Evolutionary conservation across 2,888 invertebrate genomes (phyloP).

Genomic region (Ferrisia virgata): DNA sequence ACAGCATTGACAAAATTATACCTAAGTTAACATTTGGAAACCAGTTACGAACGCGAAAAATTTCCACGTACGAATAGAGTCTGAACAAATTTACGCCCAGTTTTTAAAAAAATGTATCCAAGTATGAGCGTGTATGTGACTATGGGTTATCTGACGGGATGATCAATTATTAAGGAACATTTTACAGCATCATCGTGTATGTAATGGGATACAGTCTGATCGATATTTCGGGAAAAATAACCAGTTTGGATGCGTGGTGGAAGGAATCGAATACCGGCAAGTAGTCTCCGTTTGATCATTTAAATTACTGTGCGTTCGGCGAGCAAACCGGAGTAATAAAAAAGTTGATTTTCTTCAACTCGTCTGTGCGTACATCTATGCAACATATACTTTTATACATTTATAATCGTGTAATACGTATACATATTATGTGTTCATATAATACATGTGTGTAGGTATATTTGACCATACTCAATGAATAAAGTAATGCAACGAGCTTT

Average conservation of each 20-base stretch:
- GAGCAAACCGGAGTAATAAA: not conserved
- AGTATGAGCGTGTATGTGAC: not conserved
- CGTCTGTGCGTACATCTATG: no score
- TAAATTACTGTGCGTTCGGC: not conserved
- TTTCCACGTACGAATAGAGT: not conserved
- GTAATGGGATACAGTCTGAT: not conserved
- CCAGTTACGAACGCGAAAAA: not conserved
- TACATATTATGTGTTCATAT: no score
- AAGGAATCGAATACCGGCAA: not conserved
- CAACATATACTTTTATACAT: no score
- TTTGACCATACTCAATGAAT: conserved; percentile 13
- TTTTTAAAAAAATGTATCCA: not conserved
- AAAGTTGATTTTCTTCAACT: not conserved
- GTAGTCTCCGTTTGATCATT: not conserved
- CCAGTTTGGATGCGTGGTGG: not conserved
- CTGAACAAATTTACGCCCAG: not conserved
- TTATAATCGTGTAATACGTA: not conserved
- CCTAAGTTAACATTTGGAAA: not conserved
- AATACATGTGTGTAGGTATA: not conserved
- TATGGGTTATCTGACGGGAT: not conserved
- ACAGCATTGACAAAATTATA: not conserved
- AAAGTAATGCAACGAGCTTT: not conserved
- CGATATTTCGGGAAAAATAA: not conserved
- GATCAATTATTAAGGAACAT: not conserved
- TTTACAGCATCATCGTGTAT: not conserved